Conservation (phyloP, 2,888 invertebrate species). For the Leptinotarsa rubiginosa region DNA sequence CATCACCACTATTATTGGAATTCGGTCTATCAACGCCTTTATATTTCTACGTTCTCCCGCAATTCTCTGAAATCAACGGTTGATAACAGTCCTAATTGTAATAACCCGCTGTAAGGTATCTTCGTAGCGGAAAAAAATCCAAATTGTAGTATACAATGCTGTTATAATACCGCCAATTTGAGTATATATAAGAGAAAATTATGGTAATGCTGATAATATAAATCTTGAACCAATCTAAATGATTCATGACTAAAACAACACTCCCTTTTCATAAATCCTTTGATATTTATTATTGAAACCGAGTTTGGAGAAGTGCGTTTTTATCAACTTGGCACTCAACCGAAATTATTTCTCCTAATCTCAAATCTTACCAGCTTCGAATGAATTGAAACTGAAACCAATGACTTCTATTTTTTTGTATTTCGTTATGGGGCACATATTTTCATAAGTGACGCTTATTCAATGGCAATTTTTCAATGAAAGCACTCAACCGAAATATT, state of each 20-base stretch:
- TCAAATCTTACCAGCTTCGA: too few relatives aligned
- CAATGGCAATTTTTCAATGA: too few relatives aligned
- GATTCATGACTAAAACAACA: slow-evolving; percentile 31
- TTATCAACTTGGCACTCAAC: background rate
- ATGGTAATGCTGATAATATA: slow-evolving; percentile 32
- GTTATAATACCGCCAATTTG: slow-evolving; percentile 20
- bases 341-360: too few relatives aligned
- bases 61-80: background rate
- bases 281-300: background rate
- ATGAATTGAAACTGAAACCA: too few relatives aligned
- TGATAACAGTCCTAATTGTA: slow-evolving; percentile 8
- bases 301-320: background rate
- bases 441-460: too few relatives aligned
- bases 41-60: background rate
- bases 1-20: background rate
- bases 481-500: too few relatives aligned
- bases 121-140: background rate
- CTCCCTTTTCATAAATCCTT: slow-evolving; percentile 8
- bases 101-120: background rate
- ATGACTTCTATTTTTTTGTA: too few relatives aligned
- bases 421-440: too few relatives aligned
- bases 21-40: background rate
- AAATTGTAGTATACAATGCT: slow-evolving; percentile 16
- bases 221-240: slow-evolving; percentile 32
- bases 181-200: slow-evolving; percentile 30